Conservation (phyloP, 1,140 invertebrate species). For the Drosophila equinoxialis region DNA sequence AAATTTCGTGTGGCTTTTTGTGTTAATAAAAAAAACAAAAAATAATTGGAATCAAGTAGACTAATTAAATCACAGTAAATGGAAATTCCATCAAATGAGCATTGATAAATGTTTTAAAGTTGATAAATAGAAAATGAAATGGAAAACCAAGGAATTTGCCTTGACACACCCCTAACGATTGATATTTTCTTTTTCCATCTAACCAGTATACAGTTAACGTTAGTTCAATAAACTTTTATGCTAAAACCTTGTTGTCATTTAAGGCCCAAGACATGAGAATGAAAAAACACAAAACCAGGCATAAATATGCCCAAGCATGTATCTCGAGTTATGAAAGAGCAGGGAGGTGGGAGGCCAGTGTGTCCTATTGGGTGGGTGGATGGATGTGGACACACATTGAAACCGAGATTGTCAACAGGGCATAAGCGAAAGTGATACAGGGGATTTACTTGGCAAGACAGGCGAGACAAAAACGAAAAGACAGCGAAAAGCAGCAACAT, state of each 20-base stretch:
- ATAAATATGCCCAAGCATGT: conserved; percentile 73
- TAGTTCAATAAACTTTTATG: conserved; percentile 81
- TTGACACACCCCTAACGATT: neutral
- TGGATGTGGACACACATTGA: conserved; percentile 63
- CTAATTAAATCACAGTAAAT: conserved; percentile 45
- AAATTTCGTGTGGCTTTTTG: conserved; percentile 40
- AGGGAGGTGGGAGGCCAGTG: neutral
- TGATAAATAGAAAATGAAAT: neutral
- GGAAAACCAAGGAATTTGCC: neutral
- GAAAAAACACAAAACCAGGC: conserved; percentile 38
- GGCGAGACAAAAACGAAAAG: conserved; percentile 40
- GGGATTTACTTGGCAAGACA: conserved; percentile 66
- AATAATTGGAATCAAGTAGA: conserved; percentile 37
- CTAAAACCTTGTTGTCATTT: conserved; percentile 72
- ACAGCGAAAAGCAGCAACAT: conserved; percentile 29
- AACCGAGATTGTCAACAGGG: conserved; percentile 79
- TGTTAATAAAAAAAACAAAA: conserved; percentile 51
- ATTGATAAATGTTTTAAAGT: conserved; percentile 7
- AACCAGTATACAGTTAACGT: conserved; percentile 35
- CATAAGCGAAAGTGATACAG: conserved; percentile 79
- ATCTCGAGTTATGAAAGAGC: conserved; percentile 44
- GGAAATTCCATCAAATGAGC: conserved; percentile 11
- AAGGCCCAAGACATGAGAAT: conserved; percentile 2
- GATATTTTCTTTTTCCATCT: conserved; percentile 20
- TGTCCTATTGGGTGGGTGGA: neutral